Base-by-base conservation (phyloP, 2,797 vertebrate species). In the Clarias platycephalus region DNA sequence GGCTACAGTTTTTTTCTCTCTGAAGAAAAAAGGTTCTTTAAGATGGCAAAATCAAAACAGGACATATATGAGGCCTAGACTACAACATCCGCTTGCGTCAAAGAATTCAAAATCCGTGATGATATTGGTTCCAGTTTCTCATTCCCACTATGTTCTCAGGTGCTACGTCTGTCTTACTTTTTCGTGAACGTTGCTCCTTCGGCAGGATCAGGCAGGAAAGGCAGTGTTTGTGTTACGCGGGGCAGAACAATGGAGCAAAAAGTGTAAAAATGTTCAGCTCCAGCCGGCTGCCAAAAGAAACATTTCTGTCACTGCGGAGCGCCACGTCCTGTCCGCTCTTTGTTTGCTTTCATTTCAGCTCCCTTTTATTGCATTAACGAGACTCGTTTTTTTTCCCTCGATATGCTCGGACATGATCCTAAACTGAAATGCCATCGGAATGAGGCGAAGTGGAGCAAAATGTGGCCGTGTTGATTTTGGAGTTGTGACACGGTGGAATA, bases 241-340 rank as follows among this genome's bases (percentile, higher is more conserved):
- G 58, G 68, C 82, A 88, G 88, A 89, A 89, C 88, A 89, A 89
- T 89, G 85, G 85, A 78, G 83, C 82, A 57, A 67, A 63, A 82
- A 82, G 24, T 1, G 62, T 74, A 44, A 83, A 83, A 88, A 87
- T 77, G 80, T 86, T 79, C 72, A 79, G 80, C 83, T 85, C 74
- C 66, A 60, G 77, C 72, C 55, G 76, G 31, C 87, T 84, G 85
- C 88, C 88, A 88, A 89, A 70, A 89, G 87, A 88, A 89, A 88
- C 88, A 89, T 83, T 81, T 86, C 81, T 89, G 87, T 88, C 88
- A 86, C 72, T 63, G 62, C 75, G 1, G 81, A 74, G 60, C 70
- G 68, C 44, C 68, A 63, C 18, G 77, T 86, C 85, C 85, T 86
- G 81, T 86, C 81, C 84, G 10, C 55, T 74, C 70, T 72, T 72